Evolutionary conservation across 2,113 vertebrate species (phyloP), one percentile per base, ranked within the genome.

Genomic region (Papio anubis): DNA sequence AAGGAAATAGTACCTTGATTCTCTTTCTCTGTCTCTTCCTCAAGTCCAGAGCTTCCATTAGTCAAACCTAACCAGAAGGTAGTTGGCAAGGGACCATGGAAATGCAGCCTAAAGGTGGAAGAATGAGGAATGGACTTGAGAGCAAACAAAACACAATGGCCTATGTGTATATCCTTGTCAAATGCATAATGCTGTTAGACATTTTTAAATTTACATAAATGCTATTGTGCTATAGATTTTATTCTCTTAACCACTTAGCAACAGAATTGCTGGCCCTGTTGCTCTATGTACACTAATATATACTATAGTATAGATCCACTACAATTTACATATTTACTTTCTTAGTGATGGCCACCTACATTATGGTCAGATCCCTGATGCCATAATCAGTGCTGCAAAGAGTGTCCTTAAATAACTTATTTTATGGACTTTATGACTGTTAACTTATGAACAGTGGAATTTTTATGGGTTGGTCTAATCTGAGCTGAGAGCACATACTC

Each of bases 51-150:
- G 43, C 55, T 96, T 57, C 25, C 55, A 23, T 55, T 64, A 32
- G 52, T 23, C 55, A 75, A 55, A 73, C 38, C 13, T 50, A 14
- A 78, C n/a, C n/a, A 55, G 38, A 94, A 27, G 78, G 9, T 27
- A 57, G 7, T 27, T 57, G 40, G 6, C 50, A 83, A 52, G 17
- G 43, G 21, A 76, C 40, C 43, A 23, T 23, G n/a, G 13, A 59
- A 92, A 38, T 88, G 23, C 27, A 4, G 10, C 20, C 43, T 59
- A 6, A 13, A 12, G 18, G 10, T 20, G 27, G 17, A 79, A 88
- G 25, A 25, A 52, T 12, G 18, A 16, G 55, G 2, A n/a, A 45
- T 0, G 0, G 7, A 6, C 66, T 73, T 86, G 13, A n/a, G 8
- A 80, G 20, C 59, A 78, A 68, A 25, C 35, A 59, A 45, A 25